Evolutionary conservation across 2,113 vertebrate genomes (phyloP).

Genomic region (Boleophthalmus pectinirostris): DNA sequence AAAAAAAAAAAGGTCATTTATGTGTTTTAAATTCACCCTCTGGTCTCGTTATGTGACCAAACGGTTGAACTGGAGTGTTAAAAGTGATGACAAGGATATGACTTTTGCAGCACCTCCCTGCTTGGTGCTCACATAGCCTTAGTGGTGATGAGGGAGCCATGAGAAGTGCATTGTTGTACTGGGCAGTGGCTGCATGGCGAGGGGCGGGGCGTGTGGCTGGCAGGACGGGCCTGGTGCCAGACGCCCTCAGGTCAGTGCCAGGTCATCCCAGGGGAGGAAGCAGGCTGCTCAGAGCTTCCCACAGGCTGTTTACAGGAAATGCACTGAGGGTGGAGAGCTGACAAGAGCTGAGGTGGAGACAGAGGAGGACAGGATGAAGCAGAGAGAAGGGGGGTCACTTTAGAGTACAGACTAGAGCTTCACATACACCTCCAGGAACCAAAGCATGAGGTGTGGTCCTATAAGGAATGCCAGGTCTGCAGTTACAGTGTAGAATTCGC

Average conservation of each 20-base stretch:
- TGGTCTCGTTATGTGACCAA: conserved; percentile 22
- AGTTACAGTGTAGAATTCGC: conserved; percentile 58
- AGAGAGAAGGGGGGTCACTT: conserved; percentile 52
- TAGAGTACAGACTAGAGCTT: conserved; percentile 47
- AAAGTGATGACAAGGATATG: conserved; percentile 44
- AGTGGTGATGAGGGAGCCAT: conserved; percentile 68
- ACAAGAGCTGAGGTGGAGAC: conserved; percentile 52
- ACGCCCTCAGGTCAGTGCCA: conserved; percentile 81
- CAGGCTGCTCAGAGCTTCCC: conserved; percentile 75
- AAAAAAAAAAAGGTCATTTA: conserved; percentile 7
- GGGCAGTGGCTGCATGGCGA: conserved; percentile 61
- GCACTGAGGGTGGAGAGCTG: conserved; percentile 75
- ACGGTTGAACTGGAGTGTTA: conserved; percentile 24
- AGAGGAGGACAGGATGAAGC: conserved; percentile 48
- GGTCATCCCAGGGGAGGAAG: conserved; percentile 88
- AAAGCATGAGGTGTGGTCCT: conserved; percentile 71
- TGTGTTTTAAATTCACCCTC: conserved; percentile 10
- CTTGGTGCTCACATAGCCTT: conserved; percentile 54
- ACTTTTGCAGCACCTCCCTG: conserved; percentile 47
- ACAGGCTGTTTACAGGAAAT: conserved; percentile 94
- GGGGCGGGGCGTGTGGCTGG: conserved; percentile 76
- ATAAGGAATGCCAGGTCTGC: conserved; percentile 62
- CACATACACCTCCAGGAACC: conserved; percentile 67
- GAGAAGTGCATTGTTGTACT: conserved; percentile 69
- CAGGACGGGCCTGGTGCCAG: conserved; percentile 73